Evolutionary conservation across 2,113 vertebrate species (phyloP).

Genomic region (Enhydra lutris): DNA sequence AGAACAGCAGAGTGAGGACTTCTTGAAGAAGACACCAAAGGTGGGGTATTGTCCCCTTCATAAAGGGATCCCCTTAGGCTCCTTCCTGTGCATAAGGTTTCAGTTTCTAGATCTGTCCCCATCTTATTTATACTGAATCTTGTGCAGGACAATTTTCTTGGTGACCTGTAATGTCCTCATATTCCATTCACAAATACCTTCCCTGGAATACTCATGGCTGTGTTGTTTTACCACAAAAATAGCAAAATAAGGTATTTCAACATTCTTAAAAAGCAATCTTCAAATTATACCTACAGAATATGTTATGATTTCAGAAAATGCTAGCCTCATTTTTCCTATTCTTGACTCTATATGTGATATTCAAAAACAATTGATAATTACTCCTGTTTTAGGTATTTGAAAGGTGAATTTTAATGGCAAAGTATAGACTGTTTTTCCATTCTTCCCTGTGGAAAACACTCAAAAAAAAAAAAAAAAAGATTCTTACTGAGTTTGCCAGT

Average conservation of each 20-base stretch:
- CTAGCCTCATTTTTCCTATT: background rate
- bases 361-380: background rate
- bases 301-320: background rate
- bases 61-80: background rate
- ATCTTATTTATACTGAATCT: background rate
- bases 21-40: background rate
- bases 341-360: background rate
- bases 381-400: background rate
- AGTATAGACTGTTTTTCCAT: background rate
- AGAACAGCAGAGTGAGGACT: background rate
- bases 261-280: background rate
- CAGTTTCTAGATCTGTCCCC: background rate
- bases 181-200: background rate
- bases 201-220: background rate
- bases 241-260: background rate
- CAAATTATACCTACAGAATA: background rate
- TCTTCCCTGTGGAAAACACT: background rate
- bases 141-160: background rate
- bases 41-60: background rate
- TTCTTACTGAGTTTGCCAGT: background rate
- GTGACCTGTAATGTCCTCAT: background rate
- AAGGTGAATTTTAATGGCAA: background rate
- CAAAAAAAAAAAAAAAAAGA: background rate
- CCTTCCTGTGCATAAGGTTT: background rate
- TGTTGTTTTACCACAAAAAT: background rate